phyloP scores from a whole-genome alignment of 2,797 vertebrate genomes.

The Argentina silus region DNA sequence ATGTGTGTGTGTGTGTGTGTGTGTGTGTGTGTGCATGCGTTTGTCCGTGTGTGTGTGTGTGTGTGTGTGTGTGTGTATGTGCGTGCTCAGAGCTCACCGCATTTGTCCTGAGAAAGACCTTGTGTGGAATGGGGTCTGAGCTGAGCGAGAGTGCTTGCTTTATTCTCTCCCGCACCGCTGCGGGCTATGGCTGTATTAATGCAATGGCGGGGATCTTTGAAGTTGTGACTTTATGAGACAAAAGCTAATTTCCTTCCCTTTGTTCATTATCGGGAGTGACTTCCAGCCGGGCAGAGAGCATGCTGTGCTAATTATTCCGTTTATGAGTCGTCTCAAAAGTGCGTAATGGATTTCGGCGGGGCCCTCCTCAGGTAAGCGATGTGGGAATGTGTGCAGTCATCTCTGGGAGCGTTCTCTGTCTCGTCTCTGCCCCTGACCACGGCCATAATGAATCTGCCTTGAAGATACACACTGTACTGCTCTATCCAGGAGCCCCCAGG shows the following conservation, averaged over 20 bases:
- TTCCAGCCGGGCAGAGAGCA: constrained; percentile 95
- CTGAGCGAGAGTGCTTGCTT: constrained; percentile 84
- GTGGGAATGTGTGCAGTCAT: constrained; percentile 42
- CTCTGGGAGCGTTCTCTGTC: neutral
- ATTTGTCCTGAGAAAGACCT: constrained; percentile 97
- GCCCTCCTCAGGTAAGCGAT: constrained; percentile 87
- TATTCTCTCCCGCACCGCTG: constrained; percentile 86
- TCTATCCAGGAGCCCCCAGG: too few species aligned
- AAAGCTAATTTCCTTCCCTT: constrained; percentile 97
- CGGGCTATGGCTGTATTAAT: constrained; percentile 95
- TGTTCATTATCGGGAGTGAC: constrained; percentile 96
- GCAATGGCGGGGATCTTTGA: constrained; percentile 97
- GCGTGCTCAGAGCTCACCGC: constrained; percentile 74
- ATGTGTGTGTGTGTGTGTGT: constrained; percentile 7
- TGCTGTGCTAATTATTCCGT: constrained; percentile 98
- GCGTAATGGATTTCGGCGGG: constrained; percentile 91
- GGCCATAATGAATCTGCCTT: neutral
- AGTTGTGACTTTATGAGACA: constrained; percentile 98
- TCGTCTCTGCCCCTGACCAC: neutral
- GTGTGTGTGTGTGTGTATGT: constrained; percentile 47
- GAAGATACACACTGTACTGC: too few species aligned
- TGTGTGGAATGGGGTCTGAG: constrained; percentile 83
- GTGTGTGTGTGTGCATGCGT: constrained; percentile 37
- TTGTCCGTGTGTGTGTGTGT: constrained; percentile 59
- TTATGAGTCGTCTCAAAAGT: constrained; percentile 88